Conservation (phyloP, 2,797 vertebrate genomes). For the Varecia variegata region DNA sequence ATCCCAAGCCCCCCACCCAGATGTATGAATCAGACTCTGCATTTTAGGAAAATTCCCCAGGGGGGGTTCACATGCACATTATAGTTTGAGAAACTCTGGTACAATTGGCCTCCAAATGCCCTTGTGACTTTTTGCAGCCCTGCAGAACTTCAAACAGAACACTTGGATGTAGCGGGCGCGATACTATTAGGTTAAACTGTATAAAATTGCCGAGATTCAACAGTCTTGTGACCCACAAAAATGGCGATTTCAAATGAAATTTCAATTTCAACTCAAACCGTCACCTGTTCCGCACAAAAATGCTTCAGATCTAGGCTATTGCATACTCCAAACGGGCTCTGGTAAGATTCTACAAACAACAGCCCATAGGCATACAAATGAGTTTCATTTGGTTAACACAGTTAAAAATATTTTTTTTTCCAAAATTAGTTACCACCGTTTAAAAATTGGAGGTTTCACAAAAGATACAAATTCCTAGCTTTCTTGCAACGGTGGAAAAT, state of each 20-base stretch:
- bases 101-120: background rate
- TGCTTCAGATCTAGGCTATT: background rate
- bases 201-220: background rate
- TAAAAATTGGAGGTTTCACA: background rate
- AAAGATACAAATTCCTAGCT: background rate
- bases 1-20: background rate
- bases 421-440: background rate
- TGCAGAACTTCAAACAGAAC: background rate
- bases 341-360: background rate
- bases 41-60: background rate
- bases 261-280: constrained; percentile 15
- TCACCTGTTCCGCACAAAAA: background rate
- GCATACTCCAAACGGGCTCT: background rate
- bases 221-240: background rate
- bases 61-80: accelerated
- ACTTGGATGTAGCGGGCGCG: background rate
- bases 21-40: background rate
- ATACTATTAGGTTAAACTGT: background rate
- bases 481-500: background rate
- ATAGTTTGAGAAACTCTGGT: background rate
- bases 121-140: background rate
- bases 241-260: constrained; percentile 6
- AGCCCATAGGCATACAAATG: background rate
- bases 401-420: background rate
- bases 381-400: background rate